A percentile compares a stretch with the other conserved stretches of the same genome.
phyloP scores from a whole-genome alignment of 2,888 invertebrate genomes.

The Drosophila picticornis region DNA sequence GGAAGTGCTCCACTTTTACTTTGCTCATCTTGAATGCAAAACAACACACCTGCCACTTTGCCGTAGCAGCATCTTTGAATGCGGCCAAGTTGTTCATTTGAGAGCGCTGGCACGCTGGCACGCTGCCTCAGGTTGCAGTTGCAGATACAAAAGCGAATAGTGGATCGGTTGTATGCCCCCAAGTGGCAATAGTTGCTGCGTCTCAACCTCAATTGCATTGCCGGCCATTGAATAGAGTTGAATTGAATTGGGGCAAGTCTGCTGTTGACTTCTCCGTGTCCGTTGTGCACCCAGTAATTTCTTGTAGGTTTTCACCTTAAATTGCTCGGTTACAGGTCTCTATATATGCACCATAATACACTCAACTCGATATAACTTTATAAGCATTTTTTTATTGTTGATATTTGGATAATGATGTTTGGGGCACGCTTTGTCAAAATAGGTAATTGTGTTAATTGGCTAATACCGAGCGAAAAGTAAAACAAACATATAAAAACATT shows the following conservation, averaged over 20 bases:
- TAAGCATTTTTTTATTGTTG: background rate
- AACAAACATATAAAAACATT: background rate
- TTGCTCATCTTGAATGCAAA: constrained; percentile 43
- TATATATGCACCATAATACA: background rate
- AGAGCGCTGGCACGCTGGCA: background rate
- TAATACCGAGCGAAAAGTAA: background rate
- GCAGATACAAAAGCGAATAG: constrained; percentile 1
- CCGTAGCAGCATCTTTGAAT: constrained; percentile 35
- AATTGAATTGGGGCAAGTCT: constrained; percentile 9
- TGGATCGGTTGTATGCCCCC: constrained; percentile 17
- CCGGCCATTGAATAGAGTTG: constrained; percentile 25
- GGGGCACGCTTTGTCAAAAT: background rate
- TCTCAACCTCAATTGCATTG: constrained; percentile 37
- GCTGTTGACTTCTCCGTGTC: constrained; percentile 1
- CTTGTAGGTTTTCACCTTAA: background rate
- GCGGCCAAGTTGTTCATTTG: constrained; percentile 35
- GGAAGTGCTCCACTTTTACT: background rate
- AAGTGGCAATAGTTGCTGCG: constrained; percentile 19
- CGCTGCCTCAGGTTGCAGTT: constrained; percentile 10
- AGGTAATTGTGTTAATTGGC: background rate
- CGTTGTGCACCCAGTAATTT: background rate
- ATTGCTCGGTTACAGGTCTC: background rate
- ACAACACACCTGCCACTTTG: constrained; percentile 54
- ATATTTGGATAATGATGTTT: background rate
- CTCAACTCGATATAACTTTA: background rate